A percentile compares a stretch with the other conserved stretches of the same genome.
These are phyloP conservation scores for Scytalopus superciliaris DNA, from an alignment of 2,113 vertebrate species.

Conservation along the genomic window DNA sequence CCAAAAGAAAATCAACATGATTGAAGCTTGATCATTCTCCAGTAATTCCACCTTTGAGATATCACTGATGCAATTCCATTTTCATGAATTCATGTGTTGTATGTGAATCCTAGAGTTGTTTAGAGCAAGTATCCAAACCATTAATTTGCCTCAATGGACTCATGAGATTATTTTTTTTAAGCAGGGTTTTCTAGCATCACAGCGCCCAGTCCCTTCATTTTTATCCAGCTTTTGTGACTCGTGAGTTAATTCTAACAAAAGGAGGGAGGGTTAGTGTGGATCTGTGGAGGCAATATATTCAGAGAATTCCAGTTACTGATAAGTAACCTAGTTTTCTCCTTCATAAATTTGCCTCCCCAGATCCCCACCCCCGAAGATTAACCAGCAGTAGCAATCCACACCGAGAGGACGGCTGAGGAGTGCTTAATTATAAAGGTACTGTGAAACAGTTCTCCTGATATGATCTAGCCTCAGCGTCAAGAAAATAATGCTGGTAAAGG, in stretches of 20 bases:
- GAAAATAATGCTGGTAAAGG: constrained; percentile 53
- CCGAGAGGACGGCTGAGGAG: constrained; percentile 63
- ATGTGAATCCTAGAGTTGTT: neutral
- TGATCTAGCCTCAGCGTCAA: constrained; percentile 36
- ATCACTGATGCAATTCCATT: neutral
- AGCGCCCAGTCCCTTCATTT: constrained; percentile 37
- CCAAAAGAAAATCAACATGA: neutral
- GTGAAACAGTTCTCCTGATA: constrained; percentile 63
- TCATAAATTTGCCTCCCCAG: constrained; percentile 72
- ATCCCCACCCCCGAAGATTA: constrained; percentile 68
- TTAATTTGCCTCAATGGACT: constrained; percentile 4
- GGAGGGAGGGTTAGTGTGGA: constrained; percentile 71
- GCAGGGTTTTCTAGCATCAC: constrained; percentile 26
- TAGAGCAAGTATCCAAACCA: neutral
- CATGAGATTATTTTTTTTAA: neutral
- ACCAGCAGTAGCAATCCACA: constrained; percentile 69
- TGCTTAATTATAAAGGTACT: constrained; percentile 70
- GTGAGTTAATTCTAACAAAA: neutral
- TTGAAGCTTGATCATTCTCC: neutral
- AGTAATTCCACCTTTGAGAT: neutral
- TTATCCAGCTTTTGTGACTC: constrained; percentile 28
- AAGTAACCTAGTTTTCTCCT: constrained; percentile 73
- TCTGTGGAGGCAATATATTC: constrained; percentile 72
- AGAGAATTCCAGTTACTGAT: constrained; percentile 72
- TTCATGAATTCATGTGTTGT: neutral